Evolutionary conservation across 2,113 vertebrate genomes (phyloP), one percentile per base, ranked within the genome.

Genomic region (Vanacampus margaritifer): DNA sequence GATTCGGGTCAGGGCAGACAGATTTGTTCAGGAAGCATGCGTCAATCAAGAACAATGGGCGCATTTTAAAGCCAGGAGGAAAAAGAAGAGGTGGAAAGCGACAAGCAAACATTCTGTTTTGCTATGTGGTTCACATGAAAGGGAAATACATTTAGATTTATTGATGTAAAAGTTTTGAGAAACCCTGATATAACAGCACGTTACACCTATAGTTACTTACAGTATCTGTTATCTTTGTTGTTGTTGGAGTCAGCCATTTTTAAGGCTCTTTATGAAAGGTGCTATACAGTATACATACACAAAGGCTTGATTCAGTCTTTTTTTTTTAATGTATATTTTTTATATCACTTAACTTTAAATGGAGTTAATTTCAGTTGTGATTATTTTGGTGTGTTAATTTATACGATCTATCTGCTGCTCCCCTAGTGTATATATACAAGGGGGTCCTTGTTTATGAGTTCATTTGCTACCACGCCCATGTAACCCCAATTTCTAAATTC

Each of bases 1-100:
- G 26, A 50, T 48, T 64, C 63, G 50, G 45, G 63, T 64, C 63
- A 64, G 63, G 45, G 50, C 45, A n/a, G 28, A 46, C n/a, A 24
- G 23, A 63, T 62, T 64, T 65, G n/a, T 50, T 65, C 45, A 64
- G 17, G 26, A 17, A 50, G 45, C 12, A 21, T 13, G 46, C 26
- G 24, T 10, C 12, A 14, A 51, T 65, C 46, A 21, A 36, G 63
- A 50, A 51, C 46, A 65, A 65, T 32, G 28, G 46, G 46, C 11
- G 21, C 63, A 50, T 65, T 65, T 48, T 65, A 57, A 10, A 1
- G 28, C 3, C n/a, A 26, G 39, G 11, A 26, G 60, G 60, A 26
- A 41, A 24, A 41, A 43, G 39, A 62, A 62, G n/a, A 62, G 60
- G 60, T 62, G 60, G 23, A 62, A 62, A 21, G 21, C 58, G 37